Evolutionary conservation across 2,888 invertebrate species (phyloP).

Genomic region (Melipona beecheii): DNA sequence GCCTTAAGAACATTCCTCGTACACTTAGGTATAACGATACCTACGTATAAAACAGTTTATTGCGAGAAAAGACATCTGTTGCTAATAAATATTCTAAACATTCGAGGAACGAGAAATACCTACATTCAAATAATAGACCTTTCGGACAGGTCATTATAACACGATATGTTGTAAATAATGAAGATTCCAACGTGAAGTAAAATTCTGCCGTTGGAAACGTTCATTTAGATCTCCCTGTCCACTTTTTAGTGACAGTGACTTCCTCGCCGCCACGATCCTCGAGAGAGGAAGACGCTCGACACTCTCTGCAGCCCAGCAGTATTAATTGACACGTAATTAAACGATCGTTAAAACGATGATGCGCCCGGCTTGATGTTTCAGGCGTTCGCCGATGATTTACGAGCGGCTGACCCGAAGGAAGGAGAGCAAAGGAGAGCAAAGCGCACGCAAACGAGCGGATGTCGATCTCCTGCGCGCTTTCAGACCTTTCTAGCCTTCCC

Average conservation of each 20-base stretch:
- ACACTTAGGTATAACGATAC: no score
- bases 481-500: conserved; percentile 20
- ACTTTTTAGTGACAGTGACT: no score
- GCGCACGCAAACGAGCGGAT: conserved; percentile 5
- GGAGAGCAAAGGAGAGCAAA: not conserved
- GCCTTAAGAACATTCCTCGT: no score
- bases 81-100: no score
- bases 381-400: conserved; percentile 65
- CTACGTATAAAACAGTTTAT: no score
- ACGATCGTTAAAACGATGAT: conserved; percentile 62
- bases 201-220: not conserved
- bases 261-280: not conserved
- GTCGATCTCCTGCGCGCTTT: conserved; percentile 45
- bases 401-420: conserved; percentile 58
- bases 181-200: no score
- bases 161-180: no score
- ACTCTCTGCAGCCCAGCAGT: not conserved
- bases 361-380: conserved; percentile 36
- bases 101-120: no score
- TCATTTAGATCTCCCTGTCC: not conserved
- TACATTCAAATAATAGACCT: no score
- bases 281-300: no score
- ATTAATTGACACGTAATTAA: conserved; percentile 73
- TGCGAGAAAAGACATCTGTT: no score
- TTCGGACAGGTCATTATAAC: no score